phyloP scores from a whole-genome alignment of 2,113 vertebrate species.

The Talpa occidentalis region DNA sequence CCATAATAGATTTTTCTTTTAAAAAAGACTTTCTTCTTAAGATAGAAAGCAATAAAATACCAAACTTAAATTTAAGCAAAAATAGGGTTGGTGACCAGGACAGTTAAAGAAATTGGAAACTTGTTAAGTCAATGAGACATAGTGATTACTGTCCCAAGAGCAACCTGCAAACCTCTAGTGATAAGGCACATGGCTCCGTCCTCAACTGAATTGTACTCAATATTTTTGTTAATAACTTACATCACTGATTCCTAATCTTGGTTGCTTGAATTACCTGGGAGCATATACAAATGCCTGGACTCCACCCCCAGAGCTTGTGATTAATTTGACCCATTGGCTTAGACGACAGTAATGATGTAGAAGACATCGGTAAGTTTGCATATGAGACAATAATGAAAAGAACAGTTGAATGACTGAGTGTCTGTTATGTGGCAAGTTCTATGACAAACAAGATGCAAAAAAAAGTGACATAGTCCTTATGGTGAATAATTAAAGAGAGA shows the following conservation, averaged over 20 bases:
- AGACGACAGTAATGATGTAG: background rate
- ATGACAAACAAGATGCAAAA: background rate
- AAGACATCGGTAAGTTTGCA: background rate
- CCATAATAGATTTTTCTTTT: background rate
- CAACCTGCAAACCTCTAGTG: background rate
- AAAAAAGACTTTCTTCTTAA: background rate
- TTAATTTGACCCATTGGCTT: background rate
- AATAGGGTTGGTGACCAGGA: background rate
- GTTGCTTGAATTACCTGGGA: background rate
- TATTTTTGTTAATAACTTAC: background rate
- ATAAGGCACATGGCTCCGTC: background rate
- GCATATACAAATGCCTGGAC: background rate
- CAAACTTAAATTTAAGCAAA: slow-evolving; percentile 14
- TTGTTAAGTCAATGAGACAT: background rate
- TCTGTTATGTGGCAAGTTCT: slow-evolving; percentile 1
- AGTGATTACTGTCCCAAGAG: background rate
- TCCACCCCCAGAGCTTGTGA: background rate
- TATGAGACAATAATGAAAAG: background rate
- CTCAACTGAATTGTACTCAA: background rate
- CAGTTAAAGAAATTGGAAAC: slow-evolving; percentile 30
- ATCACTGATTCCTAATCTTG: background rate
- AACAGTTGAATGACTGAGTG: background rate
- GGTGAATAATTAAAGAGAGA: background rate
- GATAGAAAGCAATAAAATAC: background rate
- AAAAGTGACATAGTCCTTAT: background rate